phyloP scores from a whole-genome alignment of 2,888 invertebrate species.

The Alcis repandata region DNA sequence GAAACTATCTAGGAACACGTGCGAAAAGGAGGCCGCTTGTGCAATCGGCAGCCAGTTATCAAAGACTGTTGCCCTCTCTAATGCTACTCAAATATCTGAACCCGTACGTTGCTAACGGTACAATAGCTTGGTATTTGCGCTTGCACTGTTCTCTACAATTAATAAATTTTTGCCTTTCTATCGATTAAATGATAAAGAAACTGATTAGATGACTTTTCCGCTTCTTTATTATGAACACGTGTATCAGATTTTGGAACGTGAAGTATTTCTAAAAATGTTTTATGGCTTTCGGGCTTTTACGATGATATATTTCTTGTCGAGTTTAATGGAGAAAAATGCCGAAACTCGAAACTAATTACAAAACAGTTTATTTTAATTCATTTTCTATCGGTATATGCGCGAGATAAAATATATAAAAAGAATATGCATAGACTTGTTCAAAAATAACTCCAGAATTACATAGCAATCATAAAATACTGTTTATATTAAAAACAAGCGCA shows the following conservation, averaged over 20 bases:
- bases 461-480: background rate
- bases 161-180: slow-evolving; percentile 19
- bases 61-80: slow-evolving; percentile 77
- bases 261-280: slow-evolving; percentile 15
- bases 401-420: too few relatives aligned
- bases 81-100: slow-evolving; percentile 64
- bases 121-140: slow-evolving; percentile 57
- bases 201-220: slow-evolving; percentile 12
- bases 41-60: slow-evolving; percentile 73
- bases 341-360: background rate
- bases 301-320: slow-evolving; percentile 15
- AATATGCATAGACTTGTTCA: too few relatives aligned
- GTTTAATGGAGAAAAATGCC: slow-evolving; percentile 10
- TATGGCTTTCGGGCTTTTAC: slow-evolving; percentile 13
- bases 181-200: slow-evolving; percentile 23
- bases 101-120: slow-evolving; percentile 73
- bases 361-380: background rate
- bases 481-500: slow-evolving; percentile 39
- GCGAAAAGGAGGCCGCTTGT: slow-evolving; percentile 77
- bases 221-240: slow-evolving; percentile 5
- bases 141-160: slow-evolving; percentile 75
- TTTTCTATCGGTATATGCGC: background rate
- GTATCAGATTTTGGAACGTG: slow-evolving; percentile 12
- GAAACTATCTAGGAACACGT: slow-evolving; percentile 73
- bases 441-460: background rate